Percentiles rank a stretch among this genome's conserved stretches.
Conservation (phyloP, 2,797 vertebrate species). For the Tragopan temminckii region DNA sequence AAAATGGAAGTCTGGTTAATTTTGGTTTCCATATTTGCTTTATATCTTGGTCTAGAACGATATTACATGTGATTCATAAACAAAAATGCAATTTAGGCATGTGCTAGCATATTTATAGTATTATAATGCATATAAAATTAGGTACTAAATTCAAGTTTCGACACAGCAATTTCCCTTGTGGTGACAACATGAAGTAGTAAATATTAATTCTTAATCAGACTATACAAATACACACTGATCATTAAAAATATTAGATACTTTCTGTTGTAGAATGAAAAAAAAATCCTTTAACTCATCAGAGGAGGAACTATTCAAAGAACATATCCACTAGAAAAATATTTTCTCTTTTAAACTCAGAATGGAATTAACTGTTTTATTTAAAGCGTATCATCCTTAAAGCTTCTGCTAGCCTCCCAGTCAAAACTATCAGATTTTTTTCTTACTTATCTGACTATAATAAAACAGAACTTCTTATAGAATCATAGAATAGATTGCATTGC, state of each 20-base stretch:
- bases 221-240: neutral
- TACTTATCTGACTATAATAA: neutral
- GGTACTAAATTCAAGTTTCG: conserved; percentile 65
- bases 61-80: conserved; percentile 54
- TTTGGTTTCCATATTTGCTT: conserved; percentile 71
- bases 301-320: neutral
- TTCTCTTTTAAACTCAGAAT: neutral
- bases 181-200: conserved; percentile 47
- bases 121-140: conserved; percentile 53
- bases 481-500: too few species aligned
- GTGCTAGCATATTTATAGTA: conserved; percentile 66
- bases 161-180: conserved; percentile 66
- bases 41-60: conserved; percentile 53
- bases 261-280: too few species aligned
- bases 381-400: neutral
- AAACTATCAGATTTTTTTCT: neutral
- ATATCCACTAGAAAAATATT: neutral
- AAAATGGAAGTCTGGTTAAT: conserved; percentile 63
- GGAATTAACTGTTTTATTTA: neutral
- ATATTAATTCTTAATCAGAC: conserved; percentile 62
- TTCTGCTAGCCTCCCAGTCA: neutral
- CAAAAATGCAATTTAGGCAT: conserved; percentile 57
- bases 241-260: neutral
- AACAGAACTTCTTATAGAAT: too few species aligned
- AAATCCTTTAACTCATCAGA: neutral